Evolutionary conservation across 2,113 vertebrate species (phyloP), one percentile per base, ranked within the genome.

Genomic region (Pholis gunnellus): DNA sequence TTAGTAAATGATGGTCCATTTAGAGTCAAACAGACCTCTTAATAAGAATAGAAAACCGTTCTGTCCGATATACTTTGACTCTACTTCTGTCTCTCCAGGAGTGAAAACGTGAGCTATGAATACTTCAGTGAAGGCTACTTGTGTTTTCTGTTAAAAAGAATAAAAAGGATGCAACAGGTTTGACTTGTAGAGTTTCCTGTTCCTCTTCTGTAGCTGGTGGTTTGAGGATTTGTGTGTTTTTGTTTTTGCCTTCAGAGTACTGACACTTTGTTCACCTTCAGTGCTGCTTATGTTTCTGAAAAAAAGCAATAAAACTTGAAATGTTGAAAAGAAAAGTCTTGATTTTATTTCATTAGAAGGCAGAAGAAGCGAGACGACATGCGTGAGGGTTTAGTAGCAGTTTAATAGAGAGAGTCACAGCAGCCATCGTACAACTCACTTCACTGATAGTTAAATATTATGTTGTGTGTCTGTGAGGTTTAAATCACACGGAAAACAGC

Each of bases 101-200:
- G 87, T 78, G 76, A 83, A 77, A 73, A n/a, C 50, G 31, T 54
- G 84, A 79, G 73, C 42, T 38, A 25, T 15, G 60, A 79, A 65
- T 25, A 86, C 91, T 92, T 90, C 85, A 90, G 78, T 89, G 88
- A 92, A 92, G 90, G 78, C 71, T 79, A 70, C 69, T 64, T 6
- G 29, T 89, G 87, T 92, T 90, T 89, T 90, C 90, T 86, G 81
- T 90, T 87, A 80, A 90, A 90, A 83, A 80, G 56, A n/a, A 68
- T 31, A 31, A 59, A 31, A 68, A 74, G 61, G 42, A 50, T 10
- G 83, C 65, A 0, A 29, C 25, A 48, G 61, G 50, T 69, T 14
- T 50, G 61, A 61, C 3, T 60, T 29, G 65, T 75, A 73, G 76
- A 40, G 27, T 50, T 38, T 38, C 5, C 34, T 34, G 34, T 5